These are phyloP conservation scores for Drosophila kanapiae DNA, from an alignment of 1,140 invertebrate genomes.

Conservation along the genomic window DNA sequence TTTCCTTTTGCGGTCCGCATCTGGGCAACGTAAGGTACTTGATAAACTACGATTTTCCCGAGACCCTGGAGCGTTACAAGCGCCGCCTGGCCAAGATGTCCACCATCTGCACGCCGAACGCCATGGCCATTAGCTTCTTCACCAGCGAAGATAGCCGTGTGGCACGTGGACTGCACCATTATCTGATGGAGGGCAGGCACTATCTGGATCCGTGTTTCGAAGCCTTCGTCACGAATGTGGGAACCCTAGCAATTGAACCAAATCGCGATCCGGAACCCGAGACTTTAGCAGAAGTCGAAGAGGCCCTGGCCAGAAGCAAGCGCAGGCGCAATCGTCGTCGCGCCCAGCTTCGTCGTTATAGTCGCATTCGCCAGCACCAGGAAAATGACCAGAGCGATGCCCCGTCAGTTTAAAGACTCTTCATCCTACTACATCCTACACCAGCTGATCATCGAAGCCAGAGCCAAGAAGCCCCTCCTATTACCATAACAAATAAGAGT, in stretches of 20 bases:
- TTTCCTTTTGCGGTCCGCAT: conserved; percentile 90
- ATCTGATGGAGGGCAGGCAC: background rate
- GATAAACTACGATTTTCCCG: conserved; percentile 96
- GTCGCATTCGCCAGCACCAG: background rate
- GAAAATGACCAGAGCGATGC: background rate
- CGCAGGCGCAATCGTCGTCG: conserved; percentile 1
- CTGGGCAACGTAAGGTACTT: conserved; percentile 90
- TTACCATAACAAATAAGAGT: no score
- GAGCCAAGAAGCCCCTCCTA: background rate
- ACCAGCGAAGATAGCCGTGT: background rate
- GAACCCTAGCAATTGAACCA: no score
- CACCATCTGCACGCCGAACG: conserved; percentile 86
- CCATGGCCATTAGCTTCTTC: conserved; percentile 89
- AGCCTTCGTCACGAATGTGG: background rate
- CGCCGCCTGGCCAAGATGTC: conserved; percentile 98
- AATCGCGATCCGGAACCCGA: no score
- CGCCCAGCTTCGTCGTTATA: conserved; percentile 1
- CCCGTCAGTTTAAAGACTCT: no score
- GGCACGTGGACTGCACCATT: background rate
- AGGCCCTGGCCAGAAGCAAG: background rate
- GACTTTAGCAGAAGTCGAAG: no score
- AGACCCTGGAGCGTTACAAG: conserved; percentile 97
- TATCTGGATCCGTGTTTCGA: background rate
- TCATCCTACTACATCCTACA: no score
- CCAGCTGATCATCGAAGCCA: background rate